A percentile compares a stretch with the other conserved stretches of the same genome.
These are phyloP conservation scores for Spizaetus ornatus DNA, from an alignment of 2,113 vertebrate genomes.

Conservation along the genomic window DNA sequence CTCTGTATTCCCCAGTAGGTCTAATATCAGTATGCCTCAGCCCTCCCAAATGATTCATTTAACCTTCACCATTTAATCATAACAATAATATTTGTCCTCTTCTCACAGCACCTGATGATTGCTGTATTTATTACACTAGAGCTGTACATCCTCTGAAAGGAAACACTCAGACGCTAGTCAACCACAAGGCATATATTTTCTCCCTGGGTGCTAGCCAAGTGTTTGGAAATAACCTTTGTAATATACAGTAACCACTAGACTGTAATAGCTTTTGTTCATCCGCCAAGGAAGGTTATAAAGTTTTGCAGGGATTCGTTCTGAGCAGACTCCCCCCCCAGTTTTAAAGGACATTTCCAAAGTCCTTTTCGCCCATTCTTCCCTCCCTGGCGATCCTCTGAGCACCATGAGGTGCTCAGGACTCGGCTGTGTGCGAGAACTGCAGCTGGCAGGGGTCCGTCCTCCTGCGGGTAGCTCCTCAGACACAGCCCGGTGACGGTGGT, in stretches of 20 bases:
- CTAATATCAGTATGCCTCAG: background rate
- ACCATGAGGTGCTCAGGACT: background rate
- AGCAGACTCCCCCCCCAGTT: background rate
- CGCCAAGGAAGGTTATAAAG: background rate
- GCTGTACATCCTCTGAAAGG: background rate
- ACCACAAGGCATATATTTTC: slow-evolving; percentile 32
- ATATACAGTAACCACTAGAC: background rate
- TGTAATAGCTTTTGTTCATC: background rate
- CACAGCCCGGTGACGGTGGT: rapidly evolving
- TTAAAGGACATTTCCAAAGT: background rate
- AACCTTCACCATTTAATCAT: slow-evolving; percentile 9
- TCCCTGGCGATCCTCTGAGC: background rate
- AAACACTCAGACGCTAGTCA: background rate
- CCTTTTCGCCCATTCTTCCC: background rate
- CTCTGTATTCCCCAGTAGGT: background rate
- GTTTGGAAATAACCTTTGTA: slow-evolving; percentile 28
- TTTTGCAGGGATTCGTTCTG: background rate
- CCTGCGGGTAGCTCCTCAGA: background rate
- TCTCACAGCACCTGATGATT: background rate
- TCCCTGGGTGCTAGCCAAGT: background rate
- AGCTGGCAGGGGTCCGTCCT: background rate
- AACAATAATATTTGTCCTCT: slow-evolving; percentile 28
- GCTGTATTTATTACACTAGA: background rate
- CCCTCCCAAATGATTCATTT: background rate
- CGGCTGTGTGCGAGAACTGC: rapidly evolving